Evolutionary conservation across 2,797 vertebrate genomes (phyloP).

Genomic region (Emys orbicularis): DNA sequence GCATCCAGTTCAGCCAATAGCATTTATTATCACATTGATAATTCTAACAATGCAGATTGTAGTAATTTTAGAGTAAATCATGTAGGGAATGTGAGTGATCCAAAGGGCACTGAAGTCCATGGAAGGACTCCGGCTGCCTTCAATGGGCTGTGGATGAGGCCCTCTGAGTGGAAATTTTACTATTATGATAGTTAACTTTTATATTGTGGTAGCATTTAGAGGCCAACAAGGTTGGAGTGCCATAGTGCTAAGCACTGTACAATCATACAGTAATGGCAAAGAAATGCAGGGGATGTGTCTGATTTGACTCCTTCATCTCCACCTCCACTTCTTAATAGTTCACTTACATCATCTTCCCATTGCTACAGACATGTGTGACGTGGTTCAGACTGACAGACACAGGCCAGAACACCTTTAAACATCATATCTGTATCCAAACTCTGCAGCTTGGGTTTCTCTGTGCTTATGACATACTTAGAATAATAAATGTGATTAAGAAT

Average conservation of each 20-base stretch:
- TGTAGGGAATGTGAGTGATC: neutral
- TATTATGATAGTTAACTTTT: neutral
- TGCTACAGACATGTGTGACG: neutral
- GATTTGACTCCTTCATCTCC: neutral
- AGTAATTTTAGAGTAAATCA: slow-evolving; percentile 47
- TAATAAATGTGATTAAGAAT: neutral
- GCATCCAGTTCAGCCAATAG: neutral
- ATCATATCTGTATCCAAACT: neutral
- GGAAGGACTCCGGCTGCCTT: neutral
- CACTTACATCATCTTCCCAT: neutral
- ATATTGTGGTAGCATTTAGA: neutral
- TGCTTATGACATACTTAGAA: neutral
- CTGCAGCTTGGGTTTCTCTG: neutral
- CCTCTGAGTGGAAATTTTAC: neutral
- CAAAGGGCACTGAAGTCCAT: neutral
- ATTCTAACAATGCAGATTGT: slow-evolving; percentile 14
- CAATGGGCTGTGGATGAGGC: too few relatives aligned
- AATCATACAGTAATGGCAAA: neutral
- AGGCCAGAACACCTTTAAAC: neutral
- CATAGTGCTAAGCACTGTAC: neutral
- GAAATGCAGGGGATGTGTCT: neutral
- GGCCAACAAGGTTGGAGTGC: neutral
- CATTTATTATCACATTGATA: neutral
- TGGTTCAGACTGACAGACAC: neutral
- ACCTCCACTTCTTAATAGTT: neutral